Conservation (phyloP, 1,140 invertebrate genomes). For the Thaumatotibia leucotreta region DNA sequence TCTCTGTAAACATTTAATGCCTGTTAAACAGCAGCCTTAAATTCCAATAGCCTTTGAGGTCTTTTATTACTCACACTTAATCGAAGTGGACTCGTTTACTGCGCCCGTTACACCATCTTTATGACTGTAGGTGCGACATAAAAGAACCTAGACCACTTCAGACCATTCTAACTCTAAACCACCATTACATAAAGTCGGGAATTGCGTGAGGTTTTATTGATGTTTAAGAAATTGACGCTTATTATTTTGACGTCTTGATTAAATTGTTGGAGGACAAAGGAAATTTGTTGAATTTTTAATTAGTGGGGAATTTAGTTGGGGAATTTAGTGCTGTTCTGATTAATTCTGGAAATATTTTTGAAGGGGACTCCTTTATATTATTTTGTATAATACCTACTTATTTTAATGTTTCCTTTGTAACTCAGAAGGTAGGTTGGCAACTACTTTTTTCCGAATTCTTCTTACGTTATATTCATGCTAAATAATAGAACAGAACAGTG, state of each 20-base stretch:
- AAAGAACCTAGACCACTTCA: conserved; percentile 22
- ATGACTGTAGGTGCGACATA: conserved; percentile 27
- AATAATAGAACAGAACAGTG: too few relatives aligned
- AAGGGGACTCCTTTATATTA: too few relatives aligned
- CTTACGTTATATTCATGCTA: too few relatives aligned
- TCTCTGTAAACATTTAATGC: too few relatives aligned
- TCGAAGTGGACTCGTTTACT: conserved; percentile 35
- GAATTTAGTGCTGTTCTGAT: background rate
- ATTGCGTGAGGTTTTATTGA: background rate
- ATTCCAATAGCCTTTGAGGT: conserved; percentile 17
- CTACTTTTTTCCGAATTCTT: too few relatives aligned
- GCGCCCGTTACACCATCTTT: conserved; percentile 30
- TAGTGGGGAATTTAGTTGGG: conserved; percentile 14
- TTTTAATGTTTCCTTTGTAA: too few relatives aligned
- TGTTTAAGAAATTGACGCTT: conserved; percentile 24
- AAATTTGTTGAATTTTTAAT: conserved; percentile 28
- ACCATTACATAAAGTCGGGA: conserved; percentile 14
- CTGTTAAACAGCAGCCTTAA: background rate
- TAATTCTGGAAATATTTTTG: background rate
- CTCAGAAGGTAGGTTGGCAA: too few relatives aligned
- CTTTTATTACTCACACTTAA: conserved; percentile 35
- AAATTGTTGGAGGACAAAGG: conserved; percentile 28
- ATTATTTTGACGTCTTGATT: conserved; percentile 32
- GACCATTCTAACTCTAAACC: conserved; percentile 16
- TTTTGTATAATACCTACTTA: too few relatives aligned